Evolutionary conservation across 1,140 invertebrate species (phyloP).

Genomic region (Temnothorax longispinosus): DNA sequence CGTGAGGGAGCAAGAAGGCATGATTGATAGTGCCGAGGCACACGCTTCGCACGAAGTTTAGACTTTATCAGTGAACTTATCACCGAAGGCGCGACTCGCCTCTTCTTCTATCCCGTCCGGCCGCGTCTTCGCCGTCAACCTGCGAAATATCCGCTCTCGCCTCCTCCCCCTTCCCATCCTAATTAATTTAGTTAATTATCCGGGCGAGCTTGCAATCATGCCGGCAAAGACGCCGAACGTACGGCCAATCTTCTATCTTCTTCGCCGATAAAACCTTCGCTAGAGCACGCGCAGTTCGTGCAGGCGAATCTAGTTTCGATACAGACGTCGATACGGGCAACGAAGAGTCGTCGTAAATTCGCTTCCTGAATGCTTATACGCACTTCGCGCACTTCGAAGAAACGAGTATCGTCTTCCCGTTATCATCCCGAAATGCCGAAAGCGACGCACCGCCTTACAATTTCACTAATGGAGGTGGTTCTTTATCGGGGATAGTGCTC

Average conservation of each 20-base stretch:
- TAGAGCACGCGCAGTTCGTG: neutral
- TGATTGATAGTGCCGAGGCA: conserved; percentile 73
- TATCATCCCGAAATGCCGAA: neutral
- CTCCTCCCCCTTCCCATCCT: conserved; percentile 11
- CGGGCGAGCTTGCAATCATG: conserved; percentile 66
- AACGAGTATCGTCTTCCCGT: neutral
- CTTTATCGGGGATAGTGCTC: conserved; percentile 34
- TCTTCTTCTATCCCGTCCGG: conserved; percentile 42
- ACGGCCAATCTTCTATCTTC: conserved; percentile 30
- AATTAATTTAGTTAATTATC: conserved; percentile 80
- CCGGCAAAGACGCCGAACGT: conserved; percentile 22
- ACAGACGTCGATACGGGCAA: neutral
- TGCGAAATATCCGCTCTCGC: conserved; percentile 67
- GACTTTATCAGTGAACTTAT: conserved; percentile 78
- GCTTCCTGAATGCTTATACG: neutral
- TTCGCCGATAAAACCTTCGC: conserved; percentile 46
- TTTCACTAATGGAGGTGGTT: conserved; percentile 48
- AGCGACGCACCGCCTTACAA: conserved; percentile 8
- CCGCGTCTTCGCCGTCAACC: conserved; percentile 55
- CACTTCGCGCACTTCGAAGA: neutral
- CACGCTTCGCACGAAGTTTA: conserved; percentile 66
- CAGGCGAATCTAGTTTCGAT: neutral
- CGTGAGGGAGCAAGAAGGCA: conserved; percentile 41
- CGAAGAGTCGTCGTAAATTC: conserved; percentile 56
- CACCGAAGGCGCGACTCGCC: conserved; percentile 52